Evolutionary conservation across 2,888 invertebrate genomes (phyloP), one percentile per base, ranked within the genome.

Genomic region (Coremacera marginata): DNA sequence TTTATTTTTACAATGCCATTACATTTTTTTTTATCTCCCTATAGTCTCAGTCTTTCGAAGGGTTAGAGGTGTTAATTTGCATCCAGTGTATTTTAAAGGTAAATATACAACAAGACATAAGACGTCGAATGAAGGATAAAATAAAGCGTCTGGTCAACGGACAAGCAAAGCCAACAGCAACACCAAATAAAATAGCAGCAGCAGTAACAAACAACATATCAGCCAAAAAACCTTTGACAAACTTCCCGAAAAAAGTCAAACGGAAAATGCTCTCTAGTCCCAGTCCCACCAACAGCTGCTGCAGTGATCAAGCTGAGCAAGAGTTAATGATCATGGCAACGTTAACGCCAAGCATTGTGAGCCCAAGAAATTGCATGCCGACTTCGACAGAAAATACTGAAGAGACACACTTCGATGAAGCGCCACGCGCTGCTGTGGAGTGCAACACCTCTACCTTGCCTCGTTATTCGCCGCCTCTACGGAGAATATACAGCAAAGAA

Each of bases 51-150:
- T 55, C 8, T 8, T 34, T 74, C 14, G 52, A 67, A 14, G 16
- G 34, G 7, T n/a, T 19, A 7, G 5, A 34, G 22, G 14, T 37
- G 16, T 52, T 19, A 16, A 37, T 74, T 14, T 74, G 74, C 27
- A 52, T 74, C 3, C 74, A 74, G 31, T 74, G 74, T 19, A 34
- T 74, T 5, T 22, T 34, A 8, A 74, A 74, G 34, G 52, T 74
- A 14, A 51, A 74, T 3, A 5, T 63, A 34, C 51, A n/a, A 37
- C 22, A 34, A 25, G 74, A 74, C 3, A 62, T 55, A 25, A 19
- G 27, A 37, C 51, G 9, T 8, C 31, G 57, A n/a, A 3, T 65
- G 34, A 74, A 52, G 19, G 52, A 44, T 2, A 44, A 31, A 14
- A 52, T 74, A 2, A 62, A 55, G 3, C 52, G 67, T 11, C 7